Evolutionary conservation across 2,797 vertebrate species (phyloP), one percentile per base, ranked within the genome.

Genomic region (Triplophysa bombifrons): DNA sequence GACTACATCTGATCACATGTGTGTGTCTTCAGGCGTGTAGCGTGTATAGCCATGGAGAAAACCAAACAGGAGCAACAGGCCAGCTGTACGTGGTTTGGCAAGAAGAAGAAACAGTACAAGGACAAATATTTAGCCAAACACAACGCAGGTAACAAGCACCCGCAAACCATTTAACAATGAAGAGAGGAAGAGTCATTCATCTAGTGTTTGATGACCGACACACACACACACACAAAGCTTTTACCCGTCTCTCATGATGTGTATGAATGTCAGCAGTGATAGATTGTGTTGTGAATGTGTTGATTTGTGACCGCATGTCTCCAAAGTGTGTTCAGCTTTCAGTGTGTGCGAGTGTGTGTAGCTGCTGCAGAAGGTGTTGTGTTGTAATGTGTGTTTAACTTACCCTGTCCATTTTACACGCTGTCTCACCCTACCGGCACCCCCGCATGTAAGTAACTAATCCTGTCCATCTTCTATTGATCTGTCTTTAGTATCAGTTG

Each of bases 91-190:
- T 99, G 97, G 97, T 98, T 99, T 91, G 96, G 97, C 86, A 98
- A 99, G 94, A 98, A 99, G 92, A 98, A 98, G 94, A 99, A 98
- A 89, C 97, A 98, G 92, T 98, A 98, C 91, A 99, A 99, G 94
- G 97, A 99, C 90, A 99, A 99, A 90, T 99, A 99, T 87, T 90
- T 98, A 94, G 97, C 97, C 90, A 99, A 99, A 94, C 97, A 99
- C 95, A 99, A 98, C 74, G 97, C 97, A 96, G 84, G 84, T 85
- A 83, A 53, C 25, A 13, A 71, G 27, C 25, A 66, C 11, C 11
- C 46, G 38, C 72, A 61, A 17, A 10, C 5, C n/a, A 51, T 51
- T 17, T 17, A 17, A 12, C 44, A 46, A 10, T 12, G 44, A 12
- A 14, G 12, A 48, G 46, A 48, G 13, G 13, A 48, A 4, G 16